Evolutionary conservation across 2,888 invertebrate species (phyloP), one percentile per base, ranked within the genome.

Genomic region (Baronia brevicornis): DNA sequence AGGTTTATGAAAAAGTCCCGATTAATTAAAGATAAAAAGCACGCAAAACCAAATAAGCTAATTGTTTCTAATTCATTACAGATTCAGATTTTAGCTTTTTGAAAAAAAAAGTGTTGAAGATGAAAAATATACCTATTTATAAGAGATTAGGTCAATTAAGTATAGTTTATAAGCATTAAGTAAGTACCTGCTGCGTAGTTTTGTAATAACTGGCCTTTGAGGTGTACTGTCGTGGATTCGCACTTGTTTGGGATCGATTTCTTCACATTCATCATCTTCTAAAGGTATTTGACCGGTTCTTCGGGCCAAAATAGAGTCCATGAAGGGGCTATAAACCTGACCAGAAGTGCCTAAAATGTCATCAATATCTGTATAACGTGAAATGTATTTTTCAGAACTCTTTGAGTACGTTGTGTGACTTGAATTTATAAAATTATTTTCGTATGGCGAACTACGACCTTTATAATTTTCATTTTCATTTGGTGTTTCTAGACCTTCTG

Each of bases 331-430:
- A 50, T 90, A 86, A 39, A 90, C 71, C 39, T 84, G 82, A 11
- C 82, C 78, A 17, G 78, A 77, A 28, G 77, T 80, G 25, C 95
- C 96, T 39, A 97, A 84, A 60, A 97, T 88, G 59, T 97, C 96
- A 62, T 96, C 96, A 48, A 96, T 95, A 69, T 95, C 93, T 21
- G 91, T 91, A 67, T 93, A 93, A 34, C 90, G 88, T 5, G 95
- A 94, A 46, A 95, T 94, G 65, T 94, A 97, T 79, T 84, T 60
- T 48, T 72, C 62, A 49, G 71, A 46, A 32, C 59, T 59, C 52
- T 84, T 67, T 51, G 67, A 69, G 41, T 66, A 72, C n/a, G 54
- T 39, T 24, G 44, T 27, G 18, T 55, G 62, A 5, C 48, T 36
- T 3, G 57, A 54, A 22, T 48, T 53, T 35, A 55, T 48, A 5